Evolutionary conservation across 1,140 invertebrate species (phyloP), one percentile per base, ranked within the genome.

Genomic region (Batillaria attramentaria): DNA sequence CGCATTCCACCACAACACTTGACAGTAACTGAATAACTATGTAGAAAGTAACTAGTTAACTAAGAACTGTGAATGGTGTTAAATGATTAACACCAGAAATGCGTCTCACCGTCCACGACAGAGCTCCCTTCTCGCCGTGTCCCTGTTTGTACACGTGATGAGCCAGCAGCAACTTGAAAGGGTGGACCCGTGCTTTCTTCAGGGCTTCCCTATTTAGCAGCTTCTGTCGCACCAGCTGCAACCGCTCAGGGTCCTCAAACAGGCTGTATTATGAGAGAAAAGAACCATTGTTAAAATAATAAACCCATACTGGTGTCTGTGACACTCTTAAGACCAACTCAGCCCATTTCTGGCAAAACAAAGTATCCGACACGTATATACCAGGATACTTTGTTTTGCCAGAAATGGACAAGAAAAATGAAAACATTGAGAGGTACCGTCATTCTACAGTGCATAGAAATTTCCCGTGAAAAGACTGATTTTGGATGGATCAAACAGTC

Each of bases 161-260:
- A 3, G 92, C 91, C 72, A 93, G 87, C n/a, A 93, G 92, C 66
- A 94, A 87, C 77, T 92, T 89, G 70, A 93, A 89, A 1, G 94
- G 94, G 84, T 94, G 93, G 79, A 94, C 86, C 78, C 91, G 89
- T 13, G 91, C 91, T 41, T 86, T 83, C 18, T 87, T 79, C 50
- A 94, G 85, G 72, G 88, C 88, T 33, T 89, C 85, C 78, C 90
- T 62, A 79, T 82, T 60, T 18, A 13, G 18, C 39, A 81, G 54
- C 60, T 78, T 81, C 33, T 72, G 43, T 28, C 74, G 41, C 31
- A 79, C 73, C 10, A 79, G 31, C 20, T 69, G 0, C 35, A 50
- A 0, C 13, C 35, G 33, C 35, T 60, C 54, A 2, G 54, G 16
- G 37, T 60, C 37, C 10, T 62, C 37, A 31, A 75, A 75, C 73